phyloP scores from a whole-genome alignment of 2,797 vertebrate genomes.

The Lacerta agilis region DNA sequence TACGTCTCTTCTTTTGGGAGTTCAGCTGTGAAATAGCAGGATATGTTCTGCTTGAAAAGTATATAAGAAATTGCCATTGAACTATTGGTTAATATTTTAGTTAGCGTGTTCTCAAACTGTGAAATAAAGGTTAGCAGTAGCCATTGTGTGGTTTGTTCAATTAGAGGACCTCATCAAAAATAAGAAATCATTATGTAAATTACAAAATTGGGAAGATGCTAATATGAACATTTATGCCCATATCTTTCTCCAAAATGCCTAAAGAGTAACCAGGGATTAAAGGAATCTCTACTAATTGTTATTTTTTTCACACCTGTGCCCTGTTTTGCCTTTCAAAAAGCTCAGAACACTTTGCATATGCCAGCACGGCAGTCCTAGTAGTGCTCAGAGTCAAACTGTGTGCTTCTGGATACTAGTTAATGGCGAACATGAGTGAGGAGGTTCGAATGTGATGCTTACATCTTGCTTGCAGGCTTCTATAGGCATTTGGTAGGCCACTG shows the following conservation, averaged over 20 bases:
- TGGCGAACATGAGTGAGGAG: neutral
- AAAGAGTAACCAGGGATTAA: neutral
- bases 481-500: neutral
- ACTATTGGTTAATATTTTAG: conserved; percentile 3
- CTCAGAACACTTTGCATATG: neutral
- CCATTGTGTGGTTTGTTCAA: neutral
- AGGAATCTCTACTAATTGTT: neutral
- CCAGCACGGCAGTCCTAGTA: neutral
- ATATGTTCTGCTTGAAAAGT: neutral
- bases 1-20: neutral
- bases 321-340: neutral
- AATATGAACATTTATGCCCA: neutral
- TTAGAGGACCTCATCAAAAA: neutral
- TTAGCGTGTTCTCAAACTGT: neutral
- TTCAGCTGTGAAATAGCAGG: neutral
- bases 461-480: neutral
- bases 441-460: neutral
- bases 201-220: neutral
- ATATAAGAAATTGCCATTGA: neutral
- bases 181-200: neutral
- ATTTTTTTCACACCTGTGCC: neutral
- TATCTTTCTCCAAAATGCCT: neutral
- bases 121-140: neutral
- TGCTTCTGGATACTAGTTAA: neutral
- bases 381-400: neutral